Evolutionary conservation across 2,797 vertebrate species (phyloP).

Genomic region (Myotis vivesi): DNA sequence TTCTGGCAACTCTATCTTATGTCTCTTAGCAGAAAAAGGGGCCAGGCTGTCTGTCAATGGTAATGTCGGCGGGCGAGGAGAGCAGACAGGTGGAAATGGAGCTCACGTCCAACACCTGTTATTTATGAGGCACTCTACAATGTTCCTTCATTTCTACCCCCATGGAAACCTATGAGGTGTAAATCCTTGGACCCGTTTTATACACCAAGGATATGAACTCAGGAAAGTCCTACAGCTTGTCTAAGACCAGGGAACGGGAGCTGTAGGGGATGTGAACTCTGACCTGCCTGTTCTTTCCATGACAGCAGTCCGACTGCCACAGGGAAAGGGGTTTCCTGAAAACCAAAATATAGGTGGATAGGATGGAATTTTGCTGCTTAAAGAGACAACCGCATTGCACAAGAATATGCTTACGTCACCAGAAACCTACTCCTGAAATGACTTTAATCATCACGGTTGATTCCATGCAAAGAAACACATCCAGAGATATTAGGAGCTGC

Average conservation of each 20-base stretch:
- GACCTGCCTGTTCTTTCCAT: no score
- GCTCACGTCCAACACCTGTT: rapidly evolving
- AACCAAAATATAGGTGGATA: not conserved
- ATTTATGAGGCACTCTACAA: not conserved
- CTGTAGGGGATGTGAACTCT: no score
- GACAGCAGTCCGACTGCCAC: not conserved
- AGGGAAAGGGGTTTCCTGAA: not conserved
- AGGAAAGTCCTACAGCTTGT: not conserved
- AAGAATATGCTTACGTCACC: not conserved
- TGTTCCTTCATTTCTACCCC: not conserved
- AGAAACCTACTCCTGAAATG: not conserved
- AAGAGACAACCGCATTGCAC: not conserved
- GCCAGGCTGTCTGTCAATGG: not conserved
- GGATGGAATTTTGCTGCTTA: not conserved
- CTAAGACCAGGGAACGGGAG: not conserved
- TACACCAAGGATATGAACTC: not conserved
- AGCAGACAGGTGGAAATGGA: not conserved
- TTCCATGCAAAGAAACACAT: not conserved
- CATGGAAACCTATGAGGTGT: not conserved
- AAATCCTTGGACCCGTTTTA: not conserved
- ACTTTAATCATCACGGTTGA: not conserved
- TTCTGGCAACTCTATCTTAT: not conserved
- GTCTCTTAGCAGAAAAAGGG: not conserved
- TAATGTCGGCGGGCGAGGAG: not conserved
- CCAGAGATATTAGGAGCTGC: not conserved